These are phyloP conservation scores for Cossypha polioptera DNA, from an alignment of 2,797 vertebrate species.

Conservation along the genomic window DNA sequence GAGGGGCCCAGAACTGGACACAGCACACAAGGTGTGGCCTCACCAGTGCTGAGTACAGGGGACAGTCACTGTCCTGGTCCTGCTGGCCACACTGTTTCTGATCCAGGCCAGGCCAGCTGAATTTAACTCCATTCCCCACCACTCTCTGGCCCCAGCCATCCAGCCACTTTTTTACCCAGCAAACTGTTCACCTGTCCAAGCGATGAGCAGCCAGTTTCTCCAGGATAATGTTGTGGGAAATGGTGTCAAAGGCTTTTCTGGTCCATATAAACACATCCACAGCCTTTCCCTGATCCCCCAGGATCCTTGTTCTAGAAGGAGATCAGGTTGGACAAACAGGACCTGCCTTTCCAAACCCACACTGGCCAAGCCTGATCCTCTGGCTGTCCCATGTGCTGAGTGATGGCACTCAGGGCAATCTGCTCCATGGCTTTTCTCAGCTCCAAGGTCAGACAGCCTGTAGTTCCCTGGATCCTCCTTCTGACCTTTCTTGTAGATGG, in stretches of 20 bases:
- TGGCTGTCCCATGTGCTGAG: neutral
- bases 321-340: neutral
- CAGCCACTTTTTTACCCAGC: neutral
- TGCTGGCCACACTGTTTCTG: neutral
- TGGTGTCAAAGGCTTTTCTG: neutral
- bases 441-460: neutral
- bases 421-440: neutral
- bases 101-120: neutral
- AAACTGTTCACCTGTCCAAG: neutral
- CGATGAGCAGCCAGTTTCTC: neutral
- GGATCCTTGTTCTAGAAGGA: neutral
- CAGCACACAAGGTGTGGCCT: neutral
- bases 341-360: neutral
- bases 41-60: neutral
- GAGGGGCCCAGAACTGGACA: neutral
- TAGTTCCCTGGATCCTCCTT: neutral
- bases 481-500: neutral
- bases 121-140: neutral
- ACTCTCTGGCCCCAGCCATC: neutral
- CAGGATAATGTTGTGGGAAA: neutral
- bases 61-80: neutral
- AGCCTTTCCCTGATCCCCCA: neutral
- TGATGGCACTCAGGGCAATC: neutral
- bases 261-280: neutral
- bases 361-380: neutral